phyloP scores from a whole-genome alignment of 2,888 invertebrate genomes.

The Seira ritae region DNA sequence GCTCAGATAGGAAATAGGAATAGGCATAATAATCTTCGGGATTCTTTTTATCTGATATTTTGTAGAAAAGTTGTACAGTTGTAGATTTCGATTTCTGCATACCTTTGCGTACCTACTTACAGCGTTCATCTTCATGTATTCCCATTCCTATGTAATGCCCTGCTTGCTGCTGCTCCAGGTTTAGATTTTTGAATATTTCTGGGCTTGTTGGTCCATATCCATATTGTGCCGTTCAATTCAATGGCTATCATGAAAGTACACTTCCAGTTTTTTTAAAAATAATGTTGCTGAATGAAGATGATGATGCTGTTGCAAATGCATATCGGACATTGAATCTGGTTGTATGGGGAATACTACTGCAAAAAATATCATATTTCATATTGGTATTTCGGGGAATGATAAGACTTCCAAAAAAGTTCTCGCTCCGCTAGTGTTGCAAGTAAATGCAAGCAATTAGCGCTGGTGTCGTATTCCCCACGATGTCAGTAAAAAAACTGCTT shows the following conservation, averaged over 20 bases:
- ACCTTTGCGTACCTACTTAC: slow-evolving; percentile 2
- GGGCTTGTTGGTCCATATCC: too few species aligned
- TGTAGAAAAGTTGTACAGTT: too few species aligned
- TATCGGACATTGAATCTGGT: neutral
- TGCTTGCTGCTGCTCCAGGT: too few species aligned
- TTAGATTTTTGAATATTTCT: too few species aligned
- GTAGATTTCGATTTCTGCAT: neutral
- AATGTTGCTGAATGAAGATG: neutral
- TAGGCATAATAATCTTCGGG: neutral
- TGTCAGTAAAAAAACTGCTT: neutral
- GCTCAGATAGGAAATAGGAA: neutral
- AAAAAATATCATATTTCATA: too few species aligned
- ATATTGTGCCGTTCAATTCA: too few species aligned
- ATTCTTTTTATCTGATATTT: neutral
- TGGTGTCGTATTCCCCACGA: slow-evolving; percentile 1
- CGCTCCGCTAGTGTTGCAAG: slow-evolving; percentile 48
- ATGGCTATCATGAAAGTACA: too few species aligned
- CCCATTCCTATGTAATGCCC: neutral
- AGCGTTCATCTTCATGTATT: neutral
- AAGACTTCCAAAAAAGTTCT: slow-evolving; percentile 1
- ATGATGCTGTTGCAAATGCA: slow-evolving; percentile 12
- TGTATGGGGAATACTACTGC: too few species aligned
- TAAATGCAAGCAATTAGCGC: slow-evolving; percentile 50
- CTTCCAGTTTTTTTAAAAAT: too few species aligned
- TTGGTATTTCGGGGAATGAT: too few species aligned